Conservation (phyloP, 2,888 invertebrate genomes). For the Volucella inflata region DNA sequence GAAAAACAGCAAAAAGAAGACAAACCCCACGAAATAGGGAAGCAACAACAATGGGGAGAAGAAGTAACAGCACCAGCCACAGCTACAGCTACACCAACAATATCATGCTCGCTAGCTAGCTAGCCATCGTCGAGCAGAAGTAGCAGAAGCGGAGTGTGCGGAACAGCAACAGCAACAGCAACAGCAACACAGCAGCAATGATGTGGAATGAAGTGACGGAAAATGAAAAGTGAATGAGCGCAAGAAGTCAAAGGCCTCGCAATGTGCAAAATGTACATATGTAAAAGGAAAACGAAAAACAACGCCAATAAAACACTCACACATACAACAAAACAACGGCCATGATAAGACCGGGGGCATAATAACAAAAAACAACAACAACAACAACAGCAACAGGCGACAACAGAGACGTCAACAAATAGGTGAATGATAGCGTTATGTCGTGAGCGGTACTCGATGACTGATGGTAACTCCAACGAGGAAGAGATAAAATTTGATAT, state of each 20-base stretch:
- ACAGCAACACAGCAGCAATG: slow-evolving; percentile 45
- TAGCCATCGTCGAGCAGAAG: no score
- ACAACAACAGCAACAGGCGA: slow-evolving; percentile 40
- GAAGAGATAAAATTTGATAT: slow-evolving; percentile 30
- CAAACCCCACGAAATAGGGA: slow-evolving; percentile 33
- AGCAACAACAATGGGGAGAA: slow-evolving; percentile 63
- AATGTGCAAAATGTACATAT: slow-evolving; percentile 68
- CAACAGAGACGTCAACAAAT: slow-evolving; percentile 46
- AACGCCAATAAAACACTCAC: slow-evolving; percentile 26
- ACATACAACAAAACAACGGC: slow-evolving; percentile 27
- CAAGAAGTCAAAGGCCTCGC: slow-evolving; percentile 77
- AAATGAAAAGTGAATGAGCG: slow-evolving; percentile 77
- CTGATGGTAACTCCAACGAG: slow-evolving; percentile 18
- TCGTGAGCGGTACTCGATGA: slow-evolving; percentile 49
- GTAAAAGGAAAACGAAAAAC: slow-evolving; percentile 59
- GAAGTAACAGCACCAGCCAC: slow-evolving; percentile 47
- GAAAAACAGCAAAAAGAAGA: slow-evolving; percentile 30
- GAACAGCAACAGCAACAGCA: slow-evolving; percentile 21
- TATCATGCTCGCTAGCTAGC: no score
- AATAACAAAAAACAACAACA: slow-evolving; percentile 12
- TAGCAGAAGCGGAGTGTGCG: no score
- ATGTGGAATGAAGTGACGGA: slow-evolving; percentile 75
- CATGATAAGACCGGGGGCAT: neutral
- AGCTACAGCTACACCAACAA: no score
- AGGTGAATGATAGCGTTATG: slow-evolving; percentile 63